Percentiles rank a stretch among this genome's conserved stretches.
These are phyloP conservation scores for Syngnathus acus DNA, from an alignment of 2,797 vertebrate genomes.

Conservation along the genomic window DNA sequence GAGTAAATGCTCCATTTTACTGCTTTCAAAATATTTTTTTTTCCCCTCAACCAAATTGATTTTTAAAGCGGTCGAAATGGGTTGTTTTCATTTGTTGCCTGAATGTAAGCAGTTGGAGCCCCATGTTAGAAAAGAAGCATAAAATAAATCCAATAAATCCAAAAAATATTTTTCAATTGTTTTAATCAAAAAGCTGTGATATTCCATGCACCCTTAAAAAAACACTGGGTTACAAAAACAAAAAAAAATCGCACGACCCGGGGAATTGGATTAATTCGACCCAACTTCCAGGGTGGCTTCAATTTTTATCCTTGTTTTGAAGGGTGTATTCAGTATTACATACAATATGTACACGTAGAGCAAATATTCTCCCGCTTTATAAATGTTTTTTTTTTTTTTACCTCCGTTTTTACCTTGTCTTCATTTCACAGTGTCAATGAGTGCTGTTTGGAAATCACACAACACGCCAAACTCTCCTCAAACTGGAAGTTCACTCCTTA, in stretches of 20 bases:
- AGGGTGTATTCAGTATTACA: constrained; percentile 48
- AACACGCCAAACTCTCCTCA: constrained; percentile 19
- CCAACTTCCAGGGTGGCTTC: too few relatives aligned
- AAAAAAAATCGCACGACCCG: too few relatives aligned
- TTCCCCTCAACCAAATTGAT: too few relatives aligned
- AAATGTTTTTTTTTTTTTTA: background rate
- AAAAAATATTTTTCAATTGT: background rate
- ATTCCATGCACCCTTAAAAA: constrained; percentile 19
- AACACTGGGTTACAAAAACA: too few relatives aligned
- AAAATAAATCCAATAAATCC: background rate
- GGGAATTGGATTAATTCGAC: too few relatives aligned
- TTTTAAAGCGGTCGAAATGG: too few relatives aligned
- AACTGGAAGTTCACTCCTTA: constrained; percentile 33
- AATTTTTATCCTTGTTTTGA: too few relatives aligned
- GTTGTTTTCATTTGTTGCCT: too few relatives aligned
- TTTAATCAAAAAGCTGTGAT: constrained; percentile 28
- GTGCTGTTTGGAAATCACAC: constrained; percentile 29
- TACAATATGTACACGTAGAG: constrained; percentile 39
- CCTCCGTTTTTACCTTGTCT: constrained; percentile 8
- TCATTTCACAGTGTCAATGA: constrained; percentile 27
- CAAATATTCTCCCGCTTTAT: background rate
- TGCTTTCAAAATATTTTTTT: constrained; percentile 26
- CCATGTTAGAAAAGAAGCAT: too few relatives aligned
- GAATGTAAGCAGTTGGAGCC: too few relatives aligned
- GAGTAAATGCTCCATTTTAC: constrained; percentile 53